Percentiles rank a stretch among this genome's conserved stretches.
Evolutionary conservation across 2,888 invertebrate species (phyloP).

Genomic region (Drosophila dives): DNA sequence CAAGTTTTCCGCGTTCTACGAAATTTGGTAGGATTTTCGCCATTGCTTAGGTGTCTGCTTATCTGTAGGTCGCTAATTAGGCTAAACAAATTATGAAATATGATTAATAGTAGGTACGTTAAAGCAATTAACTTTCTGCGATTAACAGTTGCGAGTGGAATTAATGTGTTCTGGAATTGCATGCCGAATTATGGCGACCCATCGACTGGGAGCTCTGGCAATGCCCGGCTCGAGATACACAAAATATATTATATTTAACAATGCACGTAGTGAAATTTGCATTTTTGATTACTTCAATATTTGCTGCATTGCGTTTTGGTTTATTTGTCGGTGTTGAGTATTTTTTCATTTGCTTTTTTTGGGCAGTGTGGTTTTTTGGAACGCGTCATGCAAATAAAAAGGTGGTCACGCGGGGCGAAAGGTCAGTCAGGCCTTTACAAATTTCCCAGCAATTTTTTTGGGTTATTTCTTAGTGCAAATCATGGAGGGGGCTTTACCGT

Average conservation of each 20-base stretch:
- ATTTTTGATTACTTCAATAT: conserved; percentile 74
- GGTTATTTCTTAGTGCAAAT: conserved; percentile 70
- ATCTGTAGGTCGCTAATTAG: conserved; percentile 58
- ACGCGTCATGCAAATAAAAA: conserved; percentile 72
- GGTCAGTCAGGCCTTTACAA: conserved; percentile 58
- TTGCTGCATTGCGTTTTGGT: conserved; percentile 57
- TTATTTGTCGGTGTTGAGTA: conserved; percentile 34
- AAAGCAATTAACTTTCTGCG: conserved; percentile 73
- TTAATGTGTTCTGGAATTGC: conserved; percentile 39
- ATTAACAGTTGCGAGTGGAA: conserved; percentile 52
- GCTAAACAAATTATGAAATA: conserved; percentile 75
- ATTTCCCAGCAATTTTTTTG: conserved; percentile 32
- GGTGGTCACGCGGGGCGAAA: conserved; percentile 28
- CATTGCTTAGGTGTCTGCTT: conserved; percentile 8
- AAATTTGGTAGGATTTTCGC: conserved; percentile 29
- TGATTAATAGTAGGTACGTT: conserved; percentile 72
- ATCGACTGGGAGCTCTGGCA: background rate
- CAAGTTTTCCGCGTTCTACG: conserved; percentile 3
- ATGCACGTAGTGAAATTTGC: conserved; percentile 71
- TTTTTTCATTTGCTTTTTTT: conserved; percentile 4
- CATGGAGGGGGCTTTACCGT: conserved; percentile 29
- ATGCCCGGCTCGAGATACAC: background rate
- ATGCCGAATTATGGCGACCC: conserved; percentile 51
- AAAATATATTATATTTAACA: conserved; percentile 36
- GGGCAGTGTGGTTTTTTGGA: conserved; percentile 27